A percentile compares a stretch with the other conserved stretches of the same genome.
These are phyloP conservation scores for Apotomis turbidana DNA, from an alignment of 2,888 invertebrate genomes.

Conservation along the genomic window DNA sequence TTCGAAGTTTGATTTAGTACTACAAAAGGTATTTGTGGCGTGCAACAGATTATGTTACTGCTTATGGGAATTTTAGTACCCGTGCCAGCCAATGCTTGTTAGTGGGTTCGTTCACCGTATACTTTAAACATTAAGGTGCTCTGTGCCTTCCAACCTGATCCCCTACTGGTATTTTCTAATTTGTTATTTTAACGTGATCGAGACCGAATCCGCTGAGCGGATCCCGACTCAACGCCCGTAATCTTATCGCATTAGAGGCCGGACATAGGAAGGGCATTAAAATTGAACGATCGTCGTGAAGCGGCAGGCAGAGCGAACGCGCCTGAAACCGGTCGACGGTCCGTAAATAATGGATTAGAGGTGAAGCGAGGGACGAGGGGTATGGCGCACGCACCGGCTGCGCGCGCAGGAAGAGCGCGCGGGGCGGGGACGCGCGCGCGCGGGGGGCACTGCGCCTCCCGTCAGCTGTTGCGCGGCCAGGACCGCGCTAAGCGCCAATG, in stretches of 20 bases:
- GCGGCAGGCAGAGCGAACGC: constrained; percentile 75
- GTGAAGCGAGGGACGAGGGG: constrained; percentile 70
- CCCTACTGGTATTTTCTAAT: constrained; percentile 31
- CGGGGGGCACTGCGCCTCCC: constrained; percentile 76
- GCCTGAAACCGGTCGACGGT: constrained; percentile 82
- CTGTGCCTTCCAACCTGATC: constrained; percentile 59
- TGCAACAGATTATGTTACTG: constrained; percentile 64
- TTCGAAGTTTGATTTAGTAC: constrained; percentile 64
- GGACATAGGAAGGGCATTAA: constrained; percentile 83
- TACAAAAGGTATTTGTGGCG: constrained; percentile 64
- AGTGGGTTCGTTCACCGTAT: constrained; percentile 63
- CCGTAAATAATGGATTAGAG: constrained; percentile 84
- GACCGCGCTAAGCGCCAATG: constrained; percentile 80
- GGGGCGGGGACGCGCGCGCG: constrained; percentile 53
- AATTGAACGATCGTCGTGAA: constrained; percentile 79
- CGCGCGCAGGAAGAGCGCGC: constrained; percentile 64
- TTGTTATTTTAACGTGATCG: constrained; percentile 17
- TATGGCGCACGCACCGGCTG: constrained; percentile 75
- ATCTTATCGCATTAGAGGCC: constrained; percentile 81
- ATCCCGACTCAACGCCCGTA: constrained; percentile 62
- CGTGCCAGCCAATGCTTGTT: constrained; percentile 61
- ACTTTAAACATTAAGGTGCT: constrained; percentile 30
- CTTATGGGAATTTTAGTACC: constrained; percentile 66
- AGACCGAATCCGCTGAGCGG: constrained; percentile 43
- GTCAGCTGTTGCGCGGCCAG: constrained; percentile 83